Percentiles rank a stretch among this genome's conserved stretches.
These are phyloP conservation scores for Cliona cf. orientalis DNA, from an alignment of 37 sponge, comb jelly and placozoan genomes.

Conservation along the genomic window DNA sequence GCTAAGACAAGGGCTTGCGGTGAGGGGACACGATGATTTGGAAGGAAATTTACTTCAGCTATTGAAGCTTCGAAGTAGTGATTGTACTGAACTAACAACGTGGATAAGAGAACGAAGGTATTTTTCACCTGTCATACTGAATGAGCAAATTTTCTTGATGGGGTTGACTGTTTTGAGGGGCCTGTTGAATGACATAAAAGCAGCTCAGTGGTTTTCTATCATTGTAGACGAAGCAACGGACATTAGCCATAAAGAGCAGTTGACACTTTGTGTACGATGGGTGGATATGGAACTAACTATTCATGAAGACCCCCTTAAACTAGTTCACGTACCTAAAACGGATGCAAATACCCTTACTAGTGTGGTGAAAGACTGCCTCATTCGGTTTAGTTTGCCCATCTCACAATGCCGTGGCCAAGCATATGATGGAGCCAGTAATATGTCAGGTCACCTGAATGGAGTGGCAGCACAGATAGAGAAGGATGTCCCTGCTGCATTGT, in stretches of 20 bases:
- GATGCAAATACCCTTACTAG: conserved; percentile 41
- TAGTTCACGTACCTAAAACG: conserved; percentile 53
- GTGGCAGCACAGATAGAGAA: conserved; percentile 54
- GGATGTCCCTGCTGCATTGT: conserved; percentile 38
- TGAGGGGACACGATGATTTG: conserved; percentile 25
- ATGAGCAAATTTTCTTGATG: conserved; percentile 18
- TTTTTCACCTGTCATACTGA: conserved; percentile 23
- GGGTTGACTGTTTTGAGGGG: conserved; percentile 10
- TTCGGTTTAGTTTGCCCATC: conserved; percentile 37
- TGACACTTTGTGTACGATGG: neutral
- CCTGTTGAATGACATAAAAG: conserved; percentile 5
- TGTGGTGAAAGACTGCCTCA: conserved; percentile 24
- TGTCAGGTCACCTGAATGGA: conserved; percentile 51
- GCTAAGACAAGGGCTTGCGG: conserved; percentile 21
- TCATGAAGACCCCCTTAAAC: conserved; percentile 32
- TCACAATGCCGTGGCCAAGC: conserved; percentile 59
- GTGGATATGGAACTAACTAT: too few relatives aligned
- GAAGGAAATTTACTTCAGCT: conserved; percentile 35
- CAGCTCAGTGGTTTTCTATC: conserved; percentile 21
- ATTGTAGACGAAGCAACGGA: conserved; percentile 38
- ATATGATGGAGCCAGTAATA: conserved; percentile 57
- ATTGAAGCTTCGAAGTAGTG: conserved; percentile 4
- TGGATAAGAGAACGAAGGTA: conserved; percentile 8
- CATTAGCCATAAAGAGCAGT: conserved; percentile 12
- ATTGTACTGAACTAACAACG: neutral